Percentiles rank a stretch among this genome's conserved stretches.
These are phyloP conservation scores for Cyanistes caeruleus DNA, from an alignment of 2,113 vertebrate species.

Conservation along the genomic window DNA sequence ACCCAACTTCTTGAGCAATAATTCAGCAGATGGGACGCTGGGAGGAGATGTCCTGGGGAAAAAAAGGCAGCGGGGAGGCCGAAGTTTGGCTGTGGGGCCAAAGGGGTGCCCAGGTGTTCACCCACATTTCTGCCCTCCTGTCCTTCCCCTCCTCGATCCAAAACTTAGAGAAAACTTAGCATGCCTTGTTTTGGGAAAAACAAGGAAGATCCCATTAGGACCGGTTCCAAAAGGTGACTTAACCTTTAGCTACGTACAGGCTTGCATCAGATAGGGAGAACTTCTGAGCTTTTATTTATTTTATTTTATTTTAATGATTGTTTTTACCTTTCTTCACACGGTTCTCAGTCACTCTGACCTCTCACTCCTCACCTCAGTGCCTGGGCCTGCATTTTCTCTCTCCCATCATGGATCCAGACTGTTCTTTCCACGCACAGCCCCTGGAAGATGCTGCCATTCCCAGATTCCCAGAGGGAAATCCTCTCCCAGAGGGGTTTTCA, in stretches of 20 bases:
- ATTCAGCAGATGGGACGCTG: neutral
- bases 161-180: neutral
- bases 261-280: neutral
- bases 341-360: neutral
- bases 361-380: neutral
- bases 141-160: neutral
- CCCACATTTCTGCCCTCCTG: neutral
- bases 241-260: neutral
- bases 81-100: neutral
- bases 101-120: neutral
- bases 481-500: neutral
- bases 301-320: neutral
- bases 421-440: neutral
- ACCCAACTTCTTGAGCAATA: slow-evolving; percentile 5
- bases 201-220: neutral
- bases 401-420: neutral
- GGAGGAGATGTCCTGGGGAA: neutral
- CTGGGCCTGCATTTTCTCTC: neutral
- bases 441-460: neutral
- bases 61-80: neutral
- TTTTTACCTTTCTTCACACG: neutral
- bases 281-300: neutral
- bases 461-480: neutral
- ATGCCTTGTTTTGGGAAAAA: neutral
- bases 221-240: slow-evolving; percentile 28